These are phyloP conservation scores for Erythrocercus mccallii DNA, from an alignment of 2,113 vertebrate species.

Conservation along the genomic window DNA sequence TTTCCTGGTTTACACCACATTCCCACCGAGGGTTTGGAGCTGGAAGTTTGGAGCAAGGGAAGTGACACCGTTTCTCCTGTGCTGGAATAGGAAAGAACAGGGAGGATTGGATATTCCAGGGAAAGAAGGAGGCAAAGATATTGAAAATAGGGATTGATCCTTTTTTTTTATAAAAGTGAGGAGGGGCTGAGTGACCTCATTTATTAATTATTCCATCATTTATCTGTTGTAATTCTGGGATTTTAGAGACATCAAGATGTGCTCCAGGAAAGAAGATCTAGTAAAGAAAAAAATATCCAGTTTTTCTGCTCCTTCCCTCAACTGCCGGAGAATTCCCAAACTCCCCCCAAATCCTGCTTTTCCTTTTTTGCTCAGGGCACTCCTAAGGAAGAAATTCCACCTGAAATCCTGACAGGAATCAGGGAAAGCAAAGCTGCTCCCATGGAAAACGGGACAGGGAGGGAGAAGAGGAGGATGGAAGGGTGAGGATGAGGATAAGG, in stretches of 20 bases:
- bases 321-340: background rate
- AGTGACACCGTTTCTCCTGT: rapidly evolving
- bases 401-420: background rate
- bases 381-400: background rate
- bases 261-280: background rate
- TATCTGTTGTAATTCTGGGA: rapidly evolving
- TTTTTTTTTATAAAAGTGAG: background rate
- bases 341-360: background rate
- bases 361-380: background rate
- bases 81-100: background rate
- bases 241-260: background rate
- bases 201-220: background rate
- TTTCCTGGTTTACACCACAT: rapidly evolving
- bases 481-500: background rate
- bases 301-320: background rate
- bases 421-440: background rate
- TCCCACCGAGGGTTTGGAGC: background rate
- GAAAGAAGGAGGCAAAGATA: background rate
- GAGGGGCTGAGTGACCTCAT: background rate
- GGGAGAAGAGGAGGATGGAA: background rate
- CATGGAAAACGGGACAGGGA: background rate
- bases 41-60: background rate
- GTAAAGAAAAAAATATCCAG: background rate
- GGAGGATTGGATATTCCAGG: background rate
- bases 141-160: rapidly evolving